These are phyloP conservation scores for Semaprochilodus insignis DNA, from an alignment of 2,797 vertebrate species.

Conservation along the genomic window DNA sequence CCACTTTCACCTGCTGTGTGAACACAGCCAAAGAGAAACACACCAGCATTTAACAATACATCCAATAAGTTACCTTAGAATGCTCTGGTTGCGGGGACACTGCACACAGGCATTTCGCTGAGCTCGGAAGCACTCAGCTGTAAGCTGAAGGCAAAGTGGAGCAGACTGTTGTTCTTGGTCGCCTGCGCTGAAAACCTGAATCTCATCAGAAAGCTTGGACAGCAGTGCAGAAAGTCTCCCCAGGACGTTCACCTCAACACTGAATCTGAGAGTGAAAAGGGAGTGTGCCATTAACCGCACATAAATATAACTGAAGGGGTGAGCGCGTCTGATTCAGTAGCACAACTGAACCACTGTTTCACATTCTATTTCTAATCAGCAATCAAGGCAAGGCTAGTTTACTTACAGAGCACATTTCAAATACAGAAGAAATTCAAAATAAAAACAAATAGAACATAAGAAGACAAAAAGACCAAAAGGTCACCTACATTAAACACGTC, in stretches of 20 bases:
- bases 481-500: too few species aligned
- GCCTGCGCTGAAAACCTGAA: conserved; percentile 69
- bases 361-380: too few species aligned
- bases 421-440: too few species aligned
- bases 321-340: not conserved
- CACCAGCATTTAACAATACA: not conserved
- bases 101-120: conserved; percentile 91
- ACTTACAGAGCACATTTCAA: too few species aligned
- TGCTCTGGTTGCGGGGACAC: conserved; percentile 85
- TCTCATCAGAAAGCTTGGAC: conserved; percentile 67
- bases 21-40: not conserved
- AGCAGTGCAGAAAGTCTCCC: conserved; percentile 79
- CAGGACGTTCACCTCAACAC: conserved; percentile 79
- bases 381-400: too few species aligned
- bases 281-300: not conserved
- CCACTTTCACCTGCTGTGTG: too few species aligned
- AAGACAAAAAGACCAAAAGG: too few species aligned
- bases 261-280: conserved; percentile 76
- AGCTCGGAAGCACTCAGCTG: conserved; percentile 90
- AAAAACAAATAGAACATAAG: too few species aligned
- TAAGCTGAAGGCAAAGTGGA: conserved; percentile 77
- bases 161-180: conserved; percentile 57
- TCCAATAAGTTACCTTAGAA: conserved; percentile 81
- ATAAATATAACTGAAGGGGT: not conserved
- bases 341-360: not conserved